Evolutionary conservation across 2,888 invertebrate species (phyloP), one percentile per base, ranked within the genome.

Genomic region (Omphaloscelis lunosa): DNA sequence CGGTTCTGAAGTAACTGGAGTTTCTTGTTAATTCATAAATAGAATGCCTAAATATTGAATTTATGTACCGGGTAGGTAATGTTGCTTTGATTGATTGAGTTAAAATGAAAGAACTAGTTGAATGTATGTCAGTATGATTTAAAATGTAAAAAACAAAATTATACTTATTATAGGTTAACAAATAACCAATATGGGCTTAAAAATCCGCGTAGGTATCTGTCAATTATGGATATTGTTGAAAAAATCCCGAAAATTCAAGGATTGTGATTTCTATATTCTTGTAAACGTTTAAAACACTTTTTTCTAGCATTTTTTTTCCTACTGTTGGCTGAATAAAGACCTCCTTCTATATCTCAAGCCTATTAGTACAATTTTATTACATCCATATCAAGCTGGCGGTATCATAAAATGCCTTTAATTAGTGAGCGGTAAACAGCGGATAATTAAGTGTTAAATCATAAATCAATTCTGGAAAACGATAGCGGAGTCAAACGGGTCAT

Each of bases 381-480:
- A 27, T 11, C 5, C 12, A 45, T 75, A 85, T 75, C 69, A 63
- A 53, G 20, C 39, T 12, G n/a, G 63, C 74, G 70, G 72, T 75
- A 39, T 66, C 39, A 77, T 78, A 67, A 78, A 75, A 56, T 41
- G 34, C 29, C 41, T 39, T 82, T 83, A 80, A 83, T 86, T 80
- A 86, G 72, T 20, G 39, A 66, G 27, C 62, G 53, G 75, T 85
- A 80, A 86, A 75, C 71, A 84, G 63, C 41, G 69, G 45, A 11
- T 75, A 85, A 83, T 85, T 82, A 85, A 71, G 67, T 58, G 23
- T 61, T 34, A 63, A 82, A 29, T 71, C 74, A 71, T 82, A 81
- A 87, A 86, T 87, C 76, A 83, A 85, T 88, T 85, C 84, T 83
- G 65, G 78, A 75, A 51, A 70, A 59, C 74, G 83, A 77, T 84